Conservation (phyloP, 2,888 invertebrate species). For the Nematopogon swammerdamellus region DNA sequence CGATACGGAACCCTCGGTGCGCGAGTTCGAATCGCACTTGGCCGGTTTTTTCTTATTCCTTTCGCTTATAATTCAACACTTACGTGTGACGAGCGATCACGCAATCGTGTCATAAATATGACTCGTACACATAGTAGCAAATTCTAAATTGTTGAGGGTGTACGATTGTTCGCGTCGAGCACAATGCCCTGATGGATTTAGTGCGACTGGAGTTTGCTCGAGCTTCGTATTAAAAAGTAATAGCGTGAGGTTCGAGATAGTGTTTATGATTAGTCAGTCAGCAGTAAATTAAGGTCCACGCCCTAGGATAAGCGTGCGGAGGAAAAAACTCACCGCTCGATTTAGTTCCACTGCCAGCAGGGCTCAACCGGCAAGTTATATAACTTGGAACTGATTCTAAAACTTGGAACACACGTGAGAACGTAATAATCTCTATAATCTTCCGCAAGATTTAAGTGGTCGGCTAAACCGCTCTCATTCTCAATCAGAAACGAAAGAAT, state of each 20-base stretch:
- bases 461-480: no score
- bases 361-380: no score
- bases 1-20: no score
- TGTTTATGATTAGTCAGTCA: not conserved
- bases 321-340: no score
- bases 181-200: not conserved
- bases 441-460: no score
- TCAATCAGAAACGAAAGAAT: no score
- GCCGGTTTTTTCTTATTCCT: slow-evolving; percentile 8
- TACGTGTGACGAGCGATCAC: slow-evolving; percentile 14
- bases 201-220: not conserved
- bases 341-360: no score
- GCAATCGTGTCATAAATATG: slow-evolving; percentile 17
- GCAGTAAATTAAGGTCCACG: not conserved
- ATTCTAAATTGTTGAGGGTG: not conserved
- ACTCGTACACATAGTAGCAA: slow-evolving; percentile 14
- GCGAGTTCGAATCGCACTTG: no score
- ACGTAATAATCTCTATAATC: no score
- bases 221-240: not conserved
- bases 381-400: no score
- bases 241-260: not conserved
- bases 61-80: slow-evolving; percentile 2
- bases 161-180: not conserved
- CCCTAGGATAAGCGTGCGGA: no score
- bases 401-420: no score